phyloP scores from a whole-genome alignment of 2,113 vertebrate species.

The Fukomys damarensis region DNA sequence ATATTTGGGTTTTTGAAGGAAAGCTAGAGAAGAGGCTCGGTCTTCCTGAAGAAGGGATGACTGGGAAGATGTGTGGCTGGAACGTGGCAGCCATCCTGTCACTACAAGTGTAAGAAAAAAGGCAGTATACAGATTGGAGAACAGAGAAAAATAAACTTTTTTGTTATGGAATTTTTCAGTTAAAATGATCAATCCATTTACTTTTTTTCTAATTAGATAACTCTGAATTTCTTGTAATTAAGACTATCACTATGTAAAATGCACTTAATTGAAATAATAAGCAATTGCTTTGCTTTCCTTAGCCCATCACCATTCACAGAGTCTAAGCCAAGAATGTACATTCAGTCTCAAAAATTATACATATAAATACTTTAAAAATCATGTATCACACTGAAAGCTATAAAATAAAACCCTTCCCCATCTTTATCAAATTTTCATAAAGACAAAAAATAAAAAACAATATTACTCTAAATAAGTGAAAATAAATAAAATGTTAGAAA shows the following conservation, averaged over 20 bases:
- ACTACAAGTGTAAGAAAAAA: not conserved
- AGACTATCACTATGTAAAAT: not conserved
- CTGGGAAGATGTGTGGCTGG: not conserved
- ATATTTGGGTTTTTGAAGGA: not conserved
- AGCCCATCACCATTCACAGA: not conserved
- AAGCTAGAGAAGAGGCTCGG: not conserved
- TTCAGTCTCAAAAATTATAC: not conserved
- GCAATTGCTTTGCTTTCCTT: not conserved
- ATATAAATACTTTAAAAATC: not conserved
- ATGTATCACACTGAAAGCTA: not conserved
- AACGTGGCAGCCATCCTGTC: rapidly evolving
- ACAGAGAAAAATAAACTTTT: not conserved
- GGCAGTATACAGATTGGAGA: not conserved
- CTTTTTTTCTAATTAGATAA: not conserved
- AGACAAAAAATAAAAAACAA: not conserved
- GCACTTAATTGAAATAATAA: not conserved
- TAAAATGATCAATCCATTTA: not conserved
- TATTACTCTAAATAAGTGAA: not conserved
- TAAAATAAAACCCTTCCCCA: not conserved
- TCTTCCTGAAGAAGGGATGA: not conserved
- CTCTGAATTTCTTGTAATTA: not conserved
- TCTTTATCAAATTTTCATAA: not conserved
- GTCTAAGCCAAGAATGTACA: not conserved
- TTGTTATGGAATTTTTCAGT: not conserved
- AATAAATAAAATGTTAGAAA: not conserved